phyloP scores from a whole-genome alignment of 2,888 invertebrate species.

The Pediacus dermestoides region DNA sequence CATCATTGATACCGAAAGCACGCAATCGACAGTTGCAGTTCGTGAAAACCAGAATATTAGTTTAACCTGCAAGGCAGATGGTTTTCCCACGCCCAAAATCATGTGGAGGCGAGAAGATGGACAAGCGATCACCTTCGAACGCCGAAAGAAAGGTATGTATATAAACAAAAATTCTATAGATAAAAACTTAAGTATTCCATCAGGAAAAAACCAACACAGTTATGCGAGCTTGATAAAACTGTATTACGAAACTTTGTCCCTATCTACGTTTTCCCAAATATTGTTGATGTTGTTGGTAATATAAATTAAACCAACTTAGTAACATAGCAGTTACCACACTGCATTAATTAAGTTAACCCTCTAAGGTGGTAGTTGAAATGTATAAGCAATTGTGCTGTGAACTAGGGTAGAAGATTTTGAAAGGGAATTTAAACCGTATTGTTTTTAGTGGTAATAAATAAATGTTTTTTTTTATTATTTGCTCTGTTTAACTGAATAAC shows the following conservation, averaged over 20 bases:
- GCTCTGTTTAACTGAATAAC: no score
- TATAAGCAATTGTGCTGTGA: slow-evolving; percentile 29
- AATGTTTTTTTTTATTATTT: no score
- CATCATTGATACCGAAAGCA: slow-evolving; percentile 86
- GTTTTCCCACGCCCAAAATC: slow-evolving; percentile 87
- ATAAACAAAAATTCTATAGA: neutral
- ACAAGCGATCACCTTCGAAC: slow-evolving; percentile 78
- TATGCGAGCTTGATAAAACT: no score
- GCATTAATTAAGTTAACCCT: slow-evolving; percentile 34
- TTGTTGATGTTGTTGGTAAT: slow-evolving; percentile 28
- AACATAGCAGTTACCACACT: slow-evolving; percentile 32
- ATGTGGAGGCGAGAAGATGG: slow-evolving; percentile 93
- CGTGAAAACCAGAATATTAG: slow-evolving; percentile 93
- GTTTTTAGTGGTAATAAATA: no score
- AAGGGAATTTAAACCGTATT: no score
- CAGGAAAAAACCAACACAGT: no score
- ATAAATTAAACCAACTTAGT: slow-evolving; percentile 32
- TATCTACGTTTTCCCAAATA: slow-evolving; percentile 10
- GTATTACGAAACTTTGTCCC: no score
- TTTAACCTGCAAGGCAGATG: slow-evolving; percentile 85
- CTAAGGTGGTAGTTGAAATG: slow-evolving; percentile 32
- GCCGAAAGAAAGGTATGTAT: slow-evolving; percentile 88
- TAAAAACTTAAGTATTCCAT: no score
- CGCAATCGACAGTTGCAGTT: slow-evolving; percentile 87
- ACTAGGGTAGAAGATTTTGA: no score